Evolutionary conservation across 2,797 vertebrate species (phyloP), one percentile per base, ranked within the genome.

Genomic region (Oreochromis grahami): DNA sequence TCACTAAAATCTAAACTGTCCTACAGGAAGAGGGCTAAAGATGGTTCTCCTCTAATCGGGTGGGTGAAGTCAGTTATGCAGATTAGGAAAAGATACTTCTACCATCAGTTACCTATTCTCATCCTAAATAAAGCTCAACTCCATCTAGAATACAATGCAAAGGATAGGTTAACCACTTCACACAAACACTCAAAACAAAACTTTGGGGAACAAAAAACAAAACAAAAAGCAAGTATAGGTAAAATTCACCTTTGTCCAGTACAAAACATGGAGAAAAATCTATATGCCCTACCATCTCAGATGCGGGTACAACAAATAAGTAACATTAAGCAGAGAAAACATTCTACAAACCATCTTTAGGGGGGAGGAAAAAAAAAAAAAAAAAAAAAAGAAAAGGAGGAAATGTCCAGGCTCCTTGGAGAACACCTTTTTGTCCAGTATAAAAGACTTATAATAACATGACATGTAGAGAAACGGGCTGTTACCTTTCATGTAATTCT

Each of bases 161-260:
- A 83, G 81, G 88, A 91, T 87, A 88, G 90, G 88, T 91, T 85
- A 92, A 93, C 91, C 90, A 93, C 92, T 90, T 89, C 93, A 95
- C 93, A 89, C 87, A 7, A 78, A 87, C 32, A 34, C 29, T 9
- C 84, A 85, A 55, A 85, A 70, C 8, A 58, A 58, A 56, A 29
- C 3, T 4, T 26, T 55, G 4, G 24, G 24, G 24, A 4, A 8
- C 4, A 55, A 65, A 86, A 80, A 88, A 82, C 63, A 78, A 50
- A 82, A 70, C 76, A 85, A 80, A 87, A 84, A 91, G 88, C 80
- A 95, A 93, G 93, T 91, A 93, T 95, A 95, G 96, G 96, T 94
- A 95, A 96, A 96, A 94, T 92, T 92, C 95, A 97, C 96, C 97
- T 96, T 97, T 96, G 96, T 97, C 97, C 95, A 96, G 94, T 96